These are phyloP conservation scores for Platorchestia sp. DNA, from an alignment of 1,140 invertebrate genomes.

Conservation along the genomic window DNA sequence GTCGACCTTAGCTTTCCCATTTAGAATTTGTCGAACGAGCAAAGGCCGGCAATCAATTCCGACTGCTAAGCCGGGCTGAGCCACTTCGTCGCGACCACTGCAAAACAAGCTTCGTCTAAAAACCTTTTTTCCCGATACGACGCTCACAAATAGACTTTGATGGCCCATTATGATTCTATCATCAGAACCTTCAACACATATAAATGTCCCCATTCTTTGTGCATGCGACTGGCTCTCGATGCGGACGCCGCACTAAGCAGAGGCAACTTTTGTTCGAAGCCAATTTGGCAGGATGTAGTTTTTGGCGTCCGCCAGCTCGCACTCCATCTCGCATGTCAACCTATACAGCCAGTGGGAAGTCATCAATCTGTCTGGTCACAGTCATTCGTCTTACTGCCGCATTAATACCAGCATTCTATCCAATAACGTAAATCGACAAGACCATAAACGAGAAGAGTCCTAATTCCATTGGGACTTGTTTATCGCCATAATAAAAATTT, in stretches of 20 bases:
- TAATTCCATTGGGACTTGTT: not conserved
- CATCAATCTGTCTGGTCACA: not conserved
- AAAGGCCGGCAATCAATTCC: not conserved
- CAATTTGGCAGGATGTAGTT: not conserved
- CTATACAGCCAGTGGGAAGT: not conserved
- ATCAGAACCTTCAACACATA: not conserved
- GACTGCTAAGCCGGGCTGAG: not conserved
- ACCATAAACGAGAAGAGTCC: not conserved
- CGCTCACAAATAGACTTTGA: not conserved
- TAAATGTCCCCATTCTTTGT: not conserved
- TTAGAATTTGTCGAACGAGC: not conserved
- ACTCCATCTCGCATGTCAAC: not conserved
- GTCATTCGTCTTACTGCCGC: not conserved
- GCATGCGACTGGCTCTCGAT: not conserved
- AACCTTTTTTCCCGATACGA: not conserved
- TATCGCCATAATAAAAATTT: not conserved
- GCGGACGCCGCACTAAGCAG: not conserved
- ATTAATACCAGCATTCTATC: conserved; percentile 10
- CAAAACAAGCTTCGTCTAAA: not conserved
- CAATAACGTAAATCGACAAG: conserved; percentile 20
- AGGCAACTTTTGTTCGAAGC: not conserved
- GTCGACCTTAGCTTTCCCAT: not conserved
- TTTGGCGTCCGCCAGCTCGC: not conserved
- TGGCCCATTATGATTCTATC: not conserved
- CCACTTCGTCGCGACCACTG: not conserved